These are phyloP conservation scores for Lucifuga dentata DNA, from an alignment of 2,113 vertebrate species.

Conservation along the genomic window DNA sequence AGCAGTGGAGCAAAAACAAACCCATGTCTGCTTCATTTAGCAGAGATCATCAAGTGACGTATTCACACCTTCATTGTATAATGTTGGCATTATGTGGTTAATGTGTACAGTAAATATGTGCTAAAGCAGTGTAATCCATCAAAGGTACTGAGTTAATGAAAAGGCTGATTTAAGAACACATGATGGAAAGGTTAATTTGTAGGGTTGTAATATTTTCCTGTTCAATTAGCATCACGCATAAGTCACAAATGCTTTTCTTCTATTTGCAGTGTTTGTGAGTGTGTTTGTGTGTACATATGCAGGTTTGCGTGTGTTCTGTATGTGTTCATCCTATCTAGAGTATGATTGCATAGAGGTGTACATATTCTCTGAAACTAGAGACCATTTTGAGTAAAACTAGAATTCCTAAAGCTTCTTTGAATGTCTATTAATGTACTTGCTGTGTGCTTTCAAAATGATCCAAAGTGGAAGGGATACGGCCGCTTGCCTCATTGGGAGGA, in stretches of 20 bases:
- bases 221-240: slow-evolving; percentile 28
- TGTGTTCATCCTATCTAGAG: not conserved
- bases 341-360: not conserved
- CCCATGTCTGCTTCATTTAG: slow-evolving; percentile 46
- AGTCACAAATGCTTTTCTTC: slow-evolving; percentile 18
- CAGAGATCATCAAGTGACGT: slow-evolving; percentile 36
- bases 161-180: slow-evolving; percentile 5
- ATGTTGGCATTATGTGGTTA: slow-evolving; percentile 26
- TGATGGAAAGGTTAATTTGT: slow-evolving; percentile 45
- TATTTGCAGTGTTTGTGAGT: not conserved
- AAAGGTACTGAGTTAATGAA: slow-evolving; percentile 14
- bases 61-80: slow-evolving; percentile 41
- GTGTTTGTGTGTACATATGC: not conserved
- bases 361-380: slow-evolving; percentile 4
- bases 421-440: slow-evolving; percentile 42
- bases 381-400: slow-evolving; percentile 15
- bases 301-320: not conserved
- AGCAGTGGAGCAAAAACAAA: slow-evolving; percentile 49
- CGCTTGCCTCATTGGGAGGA: slow-evolving; percentile 32
- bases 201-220: slow-evolving; percentile 31
- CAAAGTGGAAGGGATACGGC: slow-evolving; percentile 30
- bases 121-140: slow-evolving; percentile 32
- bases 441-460: slow-evolving; percentile 29
- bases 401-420: slow-evolving; percentile 50
- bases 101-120: slow-evolving; percentile 26